A percentile compares a stretch with the other conserved stretches of the same genome.
phyloP scores from a whole-genome alignment of 2,113 vertebrate species.

The Acanthisitta chloris region DNA sequence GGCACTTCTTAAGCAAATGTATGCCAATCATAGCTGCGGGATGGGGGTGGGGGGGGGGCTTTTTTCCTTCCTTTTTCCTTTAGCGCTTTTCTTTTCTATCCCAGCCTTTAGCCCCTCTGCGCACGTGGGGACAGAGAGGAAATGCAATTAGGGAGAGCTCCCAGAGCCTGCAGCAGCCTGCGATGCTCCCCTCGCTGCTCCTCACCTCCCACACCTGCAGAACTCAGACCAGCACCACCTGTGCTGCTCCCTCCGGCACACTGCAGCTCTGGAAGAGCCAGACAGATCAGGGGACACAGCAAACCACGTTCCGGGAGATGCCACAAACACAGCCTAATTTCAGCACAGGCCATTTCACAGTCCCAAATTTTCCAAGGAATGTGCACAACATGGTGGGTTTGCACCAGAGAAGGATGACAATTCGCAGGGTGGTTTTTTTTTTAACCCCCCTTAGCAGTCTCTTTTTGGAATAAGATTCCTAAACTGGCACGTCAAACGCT shows the following conservation, averaged over 20 bases:
- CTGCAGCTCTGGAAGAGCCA: background rate
- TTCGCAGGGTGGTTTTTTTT: background rate
- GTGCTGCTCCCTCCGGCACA: background rate
- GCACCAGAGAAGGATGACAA: background rate
- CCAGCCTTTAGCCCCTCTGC: background rate
- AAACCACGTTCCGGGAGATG: background rate
- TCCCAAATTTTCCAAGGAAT: slow-evolving; percentile 1
- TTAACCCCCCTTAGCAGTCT: background rate
- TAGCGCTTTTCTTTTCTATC: background rate
- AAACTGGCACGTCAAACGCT: background rate
- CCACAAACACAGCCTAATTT: background rate
- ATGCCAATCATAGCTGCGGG: slow-evolving; percentile 47
- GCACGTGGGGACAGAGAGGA: background rate
- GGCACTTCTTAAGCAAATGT: slow-evolving; percentile 6
- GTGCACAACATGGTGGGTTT: slow-evolving; percentile 23
- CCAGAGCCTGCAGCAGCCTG: background rate
- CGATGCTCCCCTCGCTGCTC: background rate
- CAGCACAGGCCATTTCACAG: slow-evolving; percentile 14
- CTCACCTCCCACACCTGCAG: background rate
- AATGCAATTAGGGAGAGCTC: background rate
- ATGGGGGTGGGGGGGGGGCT: no score
- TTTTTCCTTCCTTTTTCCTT: background rate
- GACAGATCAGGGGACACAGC: background rate
- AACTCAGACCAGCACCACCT: background rate
- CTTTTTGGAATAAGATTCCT: background rate